Conservation (phyloP, 2,113 vertebrate species). For the Campylomormyrus tamandua region DNA sequence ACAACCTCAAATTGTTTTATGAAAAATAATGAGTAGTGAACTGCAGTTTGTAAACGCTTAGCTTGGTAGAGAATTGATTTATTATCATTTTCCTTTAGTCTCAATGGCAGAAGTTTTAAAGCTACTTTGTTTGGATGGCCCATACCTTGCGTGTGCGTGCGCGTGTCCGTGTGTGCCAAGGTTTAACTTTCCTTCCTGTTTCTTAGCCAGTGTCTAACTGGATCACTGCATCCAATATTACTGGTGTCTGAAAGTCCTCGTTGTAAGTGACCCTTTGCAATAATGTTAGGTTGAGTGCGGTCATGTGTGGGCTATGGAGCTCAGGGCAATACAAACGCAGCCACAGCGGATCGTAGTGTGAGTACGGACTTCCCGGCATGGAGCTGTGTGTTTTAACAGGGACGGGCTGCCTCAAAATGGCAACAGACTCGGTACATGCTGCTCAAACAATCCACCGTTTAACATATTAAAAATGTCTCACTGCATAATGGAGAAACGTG, state of each 20-base stretch:
- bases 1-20: slow-evolving; percentile 81
- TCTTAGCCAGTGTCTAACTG: slow-evolving; percentile 10
- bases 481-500: neutral
- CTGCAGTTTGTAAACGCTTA: slow-evolving; percentile 74
- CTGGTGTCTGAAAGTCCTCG: slow-evolving; percentile 33
- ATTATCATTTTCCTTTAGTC: slow-evolving; percentile 41
- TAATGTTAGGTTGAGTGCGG: slow-evolving; percentile 52
- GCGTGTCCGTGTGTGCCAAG: slow-evolving; percentile 39
- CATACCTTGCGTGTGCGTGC: slow-evolving; percentile 34
- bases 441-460: slow-evolving; percentile 14
- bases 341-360: slow-evolving; percentile 41
- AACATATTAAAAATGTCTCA: neutral
- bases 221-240: slow-evolving; percentile 14
- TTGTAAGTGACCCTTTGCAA: slow-evolving; percentile 69
- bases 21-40: slow-evolving; percentile 67
- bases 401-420: neutral
- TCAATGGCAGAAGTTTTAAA: slow-evolving; percentile 22
- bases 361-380: neutral
- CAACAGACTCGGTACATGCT: neutral
- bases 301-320: slow-evolving; percentile 39
- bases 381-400: neutral
- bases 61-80: slow-evolving; percentile 55
- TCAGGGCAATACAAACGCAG: slow-evolving; percentile 49
- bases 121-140: slow-evolving; percentile 42
- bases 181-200: neutral